Conservation (phyloP, 2,888 invertebrate genomes). For the Mythimna ferrago region DNA sequence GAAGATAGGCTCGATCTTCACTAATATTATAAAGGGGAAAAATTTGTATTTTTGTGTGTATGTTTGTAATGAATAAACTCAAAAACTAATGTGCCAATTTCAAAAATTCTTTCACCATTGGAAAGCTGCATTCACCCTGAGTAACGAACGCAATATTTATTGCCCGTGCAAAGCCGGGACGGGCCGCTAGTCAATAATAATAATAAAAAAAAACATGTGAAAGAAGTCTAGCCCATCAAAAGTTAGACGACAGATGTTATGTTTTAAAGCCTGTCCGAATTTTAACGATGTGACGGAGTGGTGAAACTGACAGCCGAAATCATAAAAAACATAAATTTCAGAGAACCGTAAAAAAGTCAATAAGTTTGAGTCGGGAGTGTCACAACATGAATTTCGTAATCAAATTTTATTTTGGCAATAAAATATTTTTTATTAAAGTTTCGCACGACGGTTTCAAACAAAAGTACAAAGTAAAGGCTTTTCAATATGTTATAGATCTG, state of each 20-base stretch:
- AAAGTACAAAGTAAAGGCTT: background rate
- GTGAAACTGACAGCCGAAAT: background rate
- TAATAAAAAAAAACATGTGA: no score
- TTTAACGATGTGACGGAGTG: slow-evolving; percentile 14
- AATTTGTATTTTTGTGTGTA: no score
- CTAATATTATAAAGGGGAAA: no score
- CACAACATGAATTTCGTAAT: slow-evolving; percentile 8
- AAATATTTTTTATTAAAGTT: slow-evolving; percentile 37
- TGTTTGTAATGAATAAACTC: no score
- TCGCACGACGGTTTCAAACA: background rate
- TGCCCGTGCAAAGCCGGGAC: no score
- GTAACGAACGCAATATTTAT: no score
- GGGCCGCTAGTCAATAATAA: no score
- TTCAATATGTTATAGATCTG: background rate
- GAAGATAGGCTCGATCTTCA: no score
- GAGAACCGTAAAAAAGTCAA: slow-evolving; percentile 37
- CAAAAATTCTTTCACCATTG: no score
- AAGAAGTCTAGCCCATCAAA: no score
- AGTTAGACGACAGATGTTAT: background rate
- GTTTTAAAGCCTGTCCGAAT: slow-evolving; percentile 6
- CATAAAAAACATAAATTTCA: slow-evolving; percentile 31
- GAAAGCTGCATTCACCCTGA: no score
- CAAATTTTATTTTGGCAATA: slow-evolving; percentile 38
- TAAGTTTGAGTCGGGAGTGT: slow-evolving; percentile 22
- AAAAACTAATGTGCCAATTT: no score